Conservation (phyloP, 2,888 invertebrate genomes). For the Onthophagus sagittarius region DNA sequence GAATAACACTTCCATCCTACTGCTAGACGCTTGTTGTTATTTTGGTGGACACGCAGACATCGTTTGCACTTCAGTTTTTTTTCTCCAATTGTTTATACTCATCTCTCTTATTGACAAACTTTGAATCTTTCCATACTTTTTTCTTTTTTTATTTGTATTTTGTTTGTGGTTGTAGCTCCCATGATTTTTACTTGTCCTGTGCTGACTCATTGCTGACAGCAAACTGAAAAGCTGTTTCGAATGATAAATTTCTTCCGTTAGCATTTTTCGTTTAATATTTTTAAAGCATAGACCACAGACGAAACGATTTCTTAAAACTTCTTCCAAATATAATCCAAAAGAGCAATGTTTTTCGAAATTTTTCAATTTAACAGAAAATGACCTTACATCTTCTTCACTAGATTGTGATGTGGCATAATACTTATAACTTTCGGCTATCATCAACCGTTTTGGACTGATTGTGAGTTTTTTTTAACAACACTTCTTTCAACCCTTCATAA, state of each 20-base stretch:
- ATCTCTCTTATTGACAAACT: no score
- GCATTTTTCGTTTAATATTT: neutral
- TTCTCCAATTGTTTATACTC: no score
- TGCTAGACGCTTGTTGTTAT: no score
- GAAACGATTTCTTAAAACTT: neutral
- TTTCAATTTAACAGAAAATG: neutral
- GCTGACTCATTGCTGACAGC: neutral
- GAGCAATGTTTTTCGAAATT: neutral
- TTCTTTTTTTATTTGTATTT: no score
- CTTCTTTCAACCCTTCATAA: neutral
- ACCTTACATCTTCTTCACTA: no score
- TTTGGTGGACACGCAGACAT: no score
- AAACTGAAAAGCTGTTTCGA: neutral
- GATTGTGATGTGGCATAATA: no score
- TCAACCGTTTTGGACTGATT: neutral
- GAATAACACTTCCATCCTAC: no score
- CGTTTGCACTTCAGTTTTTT: no score
- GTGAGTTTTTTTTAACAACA: neutral
- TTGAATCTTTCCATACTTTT: no score
- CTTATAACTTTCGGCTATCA: neutral
- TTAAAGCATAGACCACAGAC: neutral
- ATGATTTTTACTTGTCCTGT: neutral
- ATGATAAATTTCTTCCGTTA: neutral
- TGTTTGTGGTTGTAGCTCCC: no score
- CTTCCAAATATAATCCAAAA: neutral